Conservation (phyloP, 2,113 vertebrate species). For the Scopus umbretta region DNA sequence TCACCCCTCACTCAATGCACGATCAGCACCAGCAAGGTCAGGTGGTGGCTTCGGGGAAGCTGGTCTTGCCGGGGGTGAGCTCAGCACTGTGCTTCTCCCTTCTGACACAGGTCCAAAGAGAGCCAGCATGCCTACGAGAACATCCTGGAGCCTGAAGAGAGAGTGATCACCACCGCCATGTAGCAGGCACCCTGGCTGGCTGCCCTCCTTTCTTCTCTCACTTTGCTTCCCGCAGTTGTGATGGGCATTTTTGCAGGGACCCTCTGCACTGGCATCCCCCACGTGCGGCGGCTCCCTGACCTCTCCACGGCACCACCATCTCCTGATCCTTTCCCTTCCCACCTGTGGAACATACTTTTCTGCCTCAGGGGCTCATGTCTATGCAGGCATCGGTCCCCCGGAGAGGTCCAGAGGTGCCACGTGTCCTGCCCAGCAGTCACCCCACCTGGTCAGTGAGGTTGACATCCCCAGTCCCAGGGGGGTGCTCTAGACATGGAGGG, state of each 20-base stretch:
- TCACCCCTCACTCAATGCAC: not conserved
- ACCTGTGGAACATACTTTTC: accelerated
- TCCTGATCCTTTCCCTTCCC: not conserved
- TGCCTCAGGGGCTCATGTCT: not conserved
- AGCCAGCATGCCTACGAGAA: constrained; percentile 58
- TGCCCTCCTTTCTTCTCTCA: not conserved
- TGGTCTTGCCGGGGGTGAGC: not conserved
- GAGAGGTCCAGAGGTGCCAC: not conserved
- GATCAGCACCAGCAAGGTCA: not conserved
- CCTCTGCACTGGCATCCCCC: not conserved
- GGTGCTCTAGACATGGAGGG: not conserved
- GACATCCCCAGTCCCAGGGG: not conserved
- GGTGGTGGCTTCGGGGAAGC: not conserved
- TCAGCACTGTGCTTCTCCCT: not conserved
- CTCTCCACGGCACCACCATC: not conserved
- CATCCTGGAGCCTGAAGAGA: constrained; percentile 30
- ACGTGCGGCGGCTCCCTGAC: accelerated
- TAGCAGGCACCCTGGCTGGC: not conserved
- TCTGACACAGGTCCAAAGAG: constrained; percentile 61
- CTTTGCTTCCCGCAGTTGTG: accelerated
- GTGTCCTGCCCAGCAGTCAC: not conserved
- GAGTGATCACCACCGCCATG: constrained; percentile 68
- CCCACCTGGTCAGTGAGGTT: accelerated
- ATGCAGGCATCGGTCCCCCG: accelerated
- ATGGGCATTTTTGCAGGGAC: not conserved